Evolutionary conservation across 1,140 invertebrate species (phyloP).

Genomic region (Rhopalosiphum maidis): DNA sequence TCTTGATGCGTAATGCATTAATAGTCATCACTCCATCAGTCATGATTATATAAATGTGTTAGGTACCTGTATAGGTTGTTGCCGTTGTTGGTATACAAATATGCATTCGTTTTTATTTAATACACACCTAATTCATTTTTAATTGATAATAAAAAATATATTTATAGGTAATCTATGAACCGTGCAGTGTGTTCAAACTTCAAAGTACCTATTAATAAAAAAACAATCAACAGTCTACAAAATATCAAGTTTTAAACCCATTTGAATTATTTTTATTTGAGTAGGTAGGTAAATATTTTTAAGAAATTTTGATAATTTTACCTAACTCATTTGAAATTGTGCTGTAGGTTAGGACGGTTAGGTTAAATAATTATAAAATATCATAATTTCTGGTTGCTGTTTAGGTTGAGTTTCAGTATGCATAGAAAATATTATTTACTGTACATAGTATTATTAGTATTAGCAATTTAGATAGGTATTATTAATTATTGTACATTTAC

Average conservation of each 20-base stretch:
- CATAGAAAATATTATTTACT: no score
- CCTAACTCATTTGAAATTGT: not conserved
- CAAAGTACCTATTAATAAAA: not conserved
- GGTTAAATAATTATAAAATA: not conserved
- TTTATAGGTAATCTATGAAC: not conserved
- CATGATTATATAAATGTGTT: not conserved
- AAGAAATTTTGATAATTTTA: not conserved
- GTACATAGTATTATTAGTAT: no score
- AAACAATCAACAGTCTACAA: not conserved
- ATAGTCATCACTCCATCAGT: not conserved
- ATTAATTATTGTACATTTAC: no score
- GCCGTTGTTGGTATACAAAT: not conserved
- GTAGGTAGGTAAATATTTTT: not conserved
- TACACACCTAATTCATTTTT: not conserved
- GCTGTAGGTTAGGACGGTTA: not conserved
- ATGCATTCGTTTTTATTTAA: not conserved
- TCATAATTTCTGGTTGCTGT: not conserved
- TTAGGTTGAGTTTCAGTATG: not conserved
- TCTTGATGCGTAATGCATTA: not conserved
- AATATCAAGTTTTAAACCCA: not conserved
- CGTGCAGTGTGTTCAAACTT: not conserved
- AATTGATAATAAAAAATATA: not conserved
- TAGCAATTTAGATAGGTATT: no score
- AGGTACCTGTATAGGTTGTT: fast-evolving
- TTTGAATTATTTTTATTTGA: not conserved